Evolutionary conservation across 2,888 invertebrate species (phyloP).

Genomic region (Rhamnusium bicolor): DNA sequence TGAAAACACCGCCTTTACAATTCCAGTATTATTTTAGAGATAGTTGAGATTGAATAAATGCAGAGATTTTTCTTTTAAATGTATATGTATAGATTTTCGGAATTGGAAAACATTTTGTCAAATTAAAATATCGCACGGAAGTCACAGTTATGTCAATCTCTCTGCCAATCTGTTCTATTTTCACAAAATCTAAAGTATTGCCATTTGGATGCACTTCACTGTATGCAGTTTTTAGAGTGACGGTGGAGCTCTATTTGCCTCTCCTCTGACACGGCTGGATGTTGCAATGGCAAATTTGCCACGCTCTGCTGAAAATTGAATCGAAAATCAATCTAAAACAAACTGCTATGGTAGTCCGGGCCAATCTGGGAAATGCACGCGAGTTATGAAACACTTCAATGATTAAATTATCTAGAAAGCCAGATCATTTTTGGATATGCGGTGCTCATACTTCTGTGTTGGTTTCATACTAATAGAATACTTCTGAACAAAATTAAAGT

Average conservation of each 20-base stretch:
- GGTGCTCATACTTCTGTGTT: not conserved
- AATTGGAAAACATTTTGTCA: slow-evolving; percentile 12
- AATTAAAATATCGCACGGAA: slow-evolving; percentile 14
- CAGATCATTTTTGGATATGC: slow-evolving; percentile 55
- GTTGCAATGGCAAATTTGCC: slow-evolving; percentile 51
- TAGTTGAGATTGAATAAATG: not conserved
- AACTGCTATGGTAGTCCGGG: slow-evolving; percentile 51
- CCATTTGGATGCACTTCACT: slow-evolving; percentile 43
- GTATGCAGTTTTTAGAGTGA: slow-evolving; percentile 45
- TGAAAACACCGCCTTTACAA: no score
- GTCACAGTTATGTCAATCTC: not conserved
- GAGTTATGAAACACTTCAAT: slow-evolving; percentile 66
- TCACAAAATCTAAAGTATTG: not conserved
- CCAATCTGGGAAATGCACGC: slow-evolving; percentile 63
- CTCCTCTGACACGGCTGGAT: slow-evolving; percentile 27
- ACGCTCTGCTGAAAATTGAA: slow-evolving; percentile 62
- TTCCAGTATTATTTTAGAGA: not conserved
- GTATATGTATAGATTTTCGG: not conserved
- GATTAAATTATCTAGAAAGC: slow-evolving; percentile 67
- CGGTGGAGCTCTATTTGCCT: slow-evolving; percentile 33
- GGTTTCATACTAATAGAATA: not conserved
- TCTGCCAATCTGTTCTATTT: not conserved
- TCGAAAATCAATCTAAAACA: slow-evolving; percentile 66
- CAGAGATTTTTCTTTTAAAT: not conserved
- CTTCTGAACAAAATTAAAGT: not conserved